phyloP scores from a whole-genome alignment of 2,888 invertebrate genomes.

The Nyleta sp. region DNA sequence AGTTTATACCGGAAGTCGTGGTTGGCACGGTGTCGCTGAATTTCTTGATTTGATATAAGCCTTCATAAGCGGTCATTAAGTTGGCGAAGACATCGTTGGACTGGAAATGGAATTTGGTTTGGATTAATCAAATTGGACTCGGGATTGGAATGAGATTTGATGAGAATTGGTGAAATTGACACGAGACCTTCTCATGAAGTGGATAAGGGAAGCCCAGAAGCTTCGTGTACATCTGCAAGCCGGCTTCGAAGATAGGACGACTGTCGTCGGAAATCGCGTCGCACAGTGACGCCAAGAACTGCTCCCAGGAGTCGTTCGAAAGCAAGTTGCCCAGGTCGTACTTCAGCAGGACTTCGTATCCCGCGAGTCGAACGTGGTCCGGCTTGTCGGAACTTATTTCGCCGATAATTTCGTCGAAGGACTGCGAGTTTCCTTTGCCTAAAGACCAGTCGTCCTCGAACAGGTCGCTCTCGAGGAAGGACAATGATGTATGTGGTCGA shows the following conservation, averaged over 20 bases:
- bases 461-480: slow-evolving; percentile 73
- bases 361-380: slow-evolving; percentile 79
- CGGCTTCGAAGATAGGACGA: slow-evolving; percentile 78
- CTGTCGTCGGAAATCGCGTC: slow-evolving; percentile 76
- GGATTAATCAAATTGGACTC: too few species aligned
- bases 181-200: slow-evolving; percentile 52
- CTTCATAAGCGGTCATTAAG: slow-evolving; percentile 74
- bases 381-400: slow-evolving; percentile 75
- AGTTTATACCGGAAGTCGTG: slow-evolving; percentile 77
- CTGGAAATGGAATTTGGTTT: slow-evolving; percentile 66
- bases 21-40: slow-evolving; percentile 75
- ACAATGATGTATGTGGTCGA: slow-evolving; percentile 72
- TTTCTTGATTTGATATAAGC: slow-evolving; percentile 73
- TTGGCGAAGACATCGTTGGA: slow-evolving; percentile 73
- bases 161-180: too few species aligned
- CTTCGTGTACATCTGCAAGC: slow-evolving; percentile 76
- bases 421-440: slow-evolving; percentile 67
- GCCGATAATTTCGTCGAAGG: slow-evolving; percentile 72
- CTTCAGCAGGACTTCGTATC: slow-evolving; percentile 76
- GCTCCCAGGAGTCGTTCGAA: slow-evolving; percentile 71
- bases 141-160: too few species aligned
- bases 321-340: slow-evolving; percentile 73
- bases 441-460: slow-evolving; percentile 77
- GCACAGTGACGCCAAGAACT: slow-evolving; percentile 72
- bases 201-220: slow-evolving; percentile 66